Evolutionary conservation across 1,140 invertebrate species (phyloP).

Genomic region (Acyrthosiphon pisum): DNA sequence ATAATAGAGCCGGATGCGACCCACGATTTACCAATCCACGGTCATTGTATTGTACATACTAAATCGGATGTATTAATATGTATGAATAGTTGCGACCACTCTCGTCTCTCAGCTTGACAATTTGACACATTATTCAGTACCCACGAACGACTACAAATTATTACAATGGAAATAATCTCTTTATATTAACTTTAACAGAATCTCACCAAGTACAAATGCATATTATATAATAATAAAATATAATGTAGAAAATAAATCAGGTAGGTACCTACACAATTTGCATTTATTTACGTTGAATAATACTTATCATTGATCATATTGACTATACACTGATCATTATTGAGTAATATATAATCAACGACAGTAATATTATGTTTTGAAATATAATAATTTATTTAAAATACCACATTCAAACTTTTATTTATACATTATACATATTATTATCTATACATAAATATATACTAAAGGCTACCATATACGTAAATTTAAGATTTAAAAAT

Average conservation of each 20-base stretch:
- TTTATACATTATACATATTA: too few relatives aligned
- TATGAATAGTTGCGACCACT: background rate
- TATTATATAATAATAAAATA: too few relatives aligned
- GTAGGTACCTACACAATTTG: background rate
- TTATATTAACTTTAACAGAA: background rate
- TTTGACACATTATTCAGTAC: background rate
- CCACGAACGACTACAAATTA: background rate
- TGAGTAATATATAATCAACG: background rate
- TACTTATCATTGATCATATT: background rate
- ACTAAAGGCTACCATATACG: background rate
- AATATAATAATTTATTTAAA: background rate
- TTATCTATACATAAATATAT: background rate
- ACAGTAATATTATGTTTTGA: background rate
- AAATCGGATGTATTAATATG: slow-evolving; percentile 6
- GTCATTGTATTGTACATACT: background rate
- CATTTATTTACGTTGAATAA: background rate
- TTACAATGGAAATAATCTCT: slow-evolving; percentile 10
- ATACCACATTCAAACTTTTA: background rate
- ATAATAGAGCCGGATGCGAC: slow-evolving; percentile 19
- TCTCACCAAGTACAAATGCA: background rate
- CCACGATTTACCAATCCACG: background rate
- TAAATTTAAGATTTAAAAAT: background rate
- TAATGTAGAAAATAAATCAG: background rate
- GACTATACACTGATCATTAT: background rate
- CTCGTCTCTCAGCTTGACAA: too few relatives aligned